A percentile compares a stretch with the other conserved stretches of the same genome.
phyloP scores from a whole-genome alignment of 2,113 vertebrate genomes.

The Neotoma lepida region DNA sequence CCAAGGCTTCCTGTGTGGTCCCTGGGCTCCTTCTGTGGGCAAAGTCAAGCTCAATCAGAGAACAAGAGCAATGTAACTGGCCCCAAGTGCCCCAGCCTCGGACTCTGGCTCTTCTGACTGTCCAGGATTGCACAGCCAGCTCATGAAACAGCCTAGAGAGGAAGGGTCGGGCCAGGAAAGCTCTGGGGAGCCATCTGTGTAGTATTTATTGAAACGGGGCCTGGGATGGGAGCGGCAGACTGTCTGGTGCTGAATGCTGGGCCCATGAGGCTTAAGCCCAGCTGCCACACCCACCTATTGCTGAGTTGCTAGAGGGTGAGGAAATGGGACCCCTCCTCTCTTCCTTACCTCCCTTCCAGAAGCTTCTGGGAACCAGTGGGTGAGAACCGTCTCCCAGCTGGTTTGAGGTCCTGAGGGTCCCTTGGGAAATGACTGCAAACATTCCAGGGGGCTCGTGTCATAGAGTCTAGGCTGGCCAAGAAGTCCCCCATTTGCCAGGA shows the following conservation, averaged over 20 bases:
- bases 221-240: slow-evolving; percentile 46
- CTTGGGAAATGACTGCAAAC: slow-evolving; percentile 73
- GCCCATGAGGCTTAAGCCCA: slow-evolving; percentile 3
- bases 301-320: not conserved
- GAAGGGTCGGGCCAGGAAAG: slow-evolving; percentile 51
- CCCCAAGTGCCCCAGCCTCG: not conserved
- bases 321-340: not conserved
- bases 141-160: slow-evolving; percentile 43
- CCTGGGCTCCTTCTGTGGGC: not conserved
- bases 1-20: not conserved
- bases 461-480: slow-evolving; percentile 61
- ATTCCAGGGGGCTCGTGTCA: slow-evolving; percentile 77
- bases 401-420: slow-evolving; percentile 54
- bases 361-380: slow-evolving; percentile 37
- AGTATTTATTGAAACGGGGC: slow-evolving; percentile 63
- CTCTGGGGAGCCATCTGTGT: slow-evolving; percentile 63
- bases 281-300: slow-evolving; percentile 5
- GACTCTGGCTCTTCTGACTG: not conserved
- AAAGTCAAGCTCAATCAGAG: not conserved
- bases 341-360: not conserved
- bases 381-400: slow-evolving; percentile 50
- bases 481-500: slow-evolving; percentile 70
- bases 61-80: not conserved
- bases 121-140: not conserved
- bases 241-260: slow-evolving; percentile 43